Conservation (phyloP, 2,888 invertebrate species). For the Glomeris marginata region DNA sequence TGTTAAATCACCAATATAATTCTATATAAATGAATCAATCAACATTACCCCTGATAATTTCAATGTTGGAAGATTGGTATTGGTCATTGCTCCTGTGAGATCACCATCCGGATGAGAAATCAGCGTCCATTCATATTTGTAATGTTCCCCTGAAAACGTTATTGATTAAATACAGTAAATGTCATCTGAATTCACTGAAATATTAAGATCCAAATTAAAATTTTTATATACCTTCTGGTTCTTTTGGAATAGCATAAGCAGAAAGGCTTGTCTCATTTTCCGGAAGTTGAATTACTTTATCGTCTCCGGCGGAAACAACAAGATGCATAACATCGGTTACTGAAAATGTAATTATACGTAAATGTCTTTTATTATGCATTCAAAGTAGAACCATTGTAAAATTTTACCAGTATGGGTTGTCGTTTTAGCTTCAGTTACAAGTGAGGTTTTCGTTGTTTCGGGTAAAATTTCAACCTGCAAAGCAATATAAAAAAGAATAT, state of each 20-base stretch:
- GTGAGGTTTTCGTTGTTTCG: background rate
- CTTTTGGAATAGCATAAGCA: conserved; percentile 64
- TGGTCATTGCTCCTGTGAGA: conserved; percentile 33
- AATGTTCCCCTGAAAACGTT: conserved; percentile 38
- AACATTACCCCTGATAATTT: conserved; percentile 13
- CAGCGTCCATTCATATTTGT: conserved; percentile 77
- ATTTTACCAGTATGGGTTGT: background rate
- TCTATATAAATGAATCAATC: background rate
- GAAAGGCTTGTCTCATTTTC: conserved; percentile 68
- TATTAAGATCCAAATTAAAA: conserved; percentile 6
- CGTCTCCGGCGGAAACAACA: conserved; percentile 30
- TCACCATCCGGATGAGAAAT: conserved; percentile 65
- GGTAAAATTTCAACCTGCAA: background rate
- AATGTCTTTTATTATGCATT: background rate
- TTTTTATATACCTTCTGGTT: conserved; percentile 41
- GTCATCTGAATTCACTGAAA: background rate
- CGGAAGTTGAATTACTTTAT: conserved; percentile 61
- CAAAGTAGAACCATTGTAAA: background rate
- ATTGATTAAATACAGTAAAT: background rate
- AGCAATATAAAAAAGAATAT: background rate
- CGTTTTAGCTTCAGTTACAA: background rate
- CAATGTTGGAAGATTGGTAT: conserved; percentile 15
- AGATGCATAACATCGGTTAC: conserved; percentile 19
- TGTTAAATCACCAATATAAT: background rate
- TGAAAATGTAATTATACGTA: background rate